Evolutionary conservation across 2,113 vertebrate genomes (phyloP).

Genomic region (Tychaedon coryphoeus): DNA sequence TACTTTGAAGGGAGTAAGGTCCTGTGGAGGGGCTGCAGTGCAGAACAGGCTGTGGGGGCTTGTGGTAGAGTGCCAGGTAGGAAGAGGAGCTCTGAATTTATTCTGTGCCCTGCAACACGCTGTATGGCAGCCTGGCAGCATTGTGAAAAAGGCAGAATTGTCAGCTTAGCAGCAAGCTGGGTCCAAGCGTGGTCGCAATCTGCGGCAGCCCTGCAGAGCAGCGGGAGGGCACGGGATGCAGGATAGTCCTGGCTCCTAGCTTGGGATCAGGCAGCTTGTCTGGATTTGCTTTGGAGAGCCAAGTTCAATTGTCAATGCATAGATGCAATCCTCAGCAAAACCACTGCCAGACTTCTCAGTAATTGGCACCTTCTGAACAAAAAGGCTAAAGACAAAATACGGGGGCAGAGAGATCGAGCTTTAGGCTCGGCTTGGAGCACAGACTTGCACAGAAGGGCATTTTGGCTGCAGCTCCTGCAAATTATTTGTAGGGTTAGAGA

Average conservation of each 20-base stretch:
- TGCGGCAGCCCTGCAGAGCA: not conserved
- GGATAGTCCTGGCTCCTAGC: not conserved
- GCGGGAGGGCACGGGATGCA: fast-evolving
- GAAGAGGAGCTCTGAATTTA: not conserved
- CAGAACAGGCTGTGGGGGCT: not conserved
- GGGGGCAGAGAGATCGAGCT: not conserved
- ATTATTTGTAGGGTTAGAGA: not conserved
- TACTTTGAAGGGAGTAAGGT: not conserved
- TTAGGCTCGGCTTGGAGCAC: fast-evolving
- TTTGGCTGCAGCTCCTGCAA: not conserved
- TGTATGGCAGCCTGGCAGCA: not conserved
- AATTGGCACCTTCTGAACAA: slow-evolving; percentile 12
- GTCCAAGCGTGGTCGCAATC: fast-evolving
- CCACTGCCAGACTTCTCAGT: not conserved
- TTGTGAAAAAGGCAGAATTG: not conserved
- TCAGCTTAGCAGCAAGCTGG: not conserved
- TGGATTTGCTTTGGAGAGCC: not conserved
- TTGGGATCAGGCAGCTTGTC: fast-evolving
- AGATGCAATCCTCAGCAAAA: slow-evolving; percentile 1
- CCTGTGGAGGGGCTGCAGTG: fast-evolving
- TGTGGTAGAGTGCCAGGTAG: fast-evolving
- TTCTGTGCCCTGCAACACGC: not conserved
- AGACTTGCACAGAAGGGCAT: not conserved
- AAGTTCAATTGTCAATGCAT: not conserved
- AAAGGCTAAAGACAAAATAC: not conserved